Evolutionary conservation across 2,888 invertebrate species (phyloP).

Genomic region (Trichogramma dendrolimi): DNA sequence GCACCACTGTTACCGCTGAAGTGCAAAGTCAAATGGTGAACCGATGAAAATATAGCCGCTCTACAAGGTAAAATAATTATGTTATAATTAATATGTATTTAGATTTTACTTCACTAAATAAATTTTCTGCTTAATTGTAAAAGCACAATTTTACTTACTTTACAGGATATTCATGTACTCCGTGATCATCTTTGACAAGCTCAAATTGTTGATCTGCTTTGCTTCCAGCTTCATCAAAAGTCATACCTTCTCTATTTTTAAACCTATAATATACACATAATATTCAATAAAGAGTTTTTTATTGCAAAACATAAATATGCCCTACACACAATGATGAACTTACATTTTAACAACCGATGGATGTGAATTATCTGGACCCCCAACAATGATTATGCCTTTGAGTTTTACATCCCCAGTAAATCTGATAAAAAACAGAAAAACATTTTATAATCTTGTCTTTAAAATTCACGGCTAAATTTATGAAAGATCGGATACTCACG

Average conservation of each 20-base stretch:
- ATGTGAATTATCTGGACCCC: constrained; percentile 82
- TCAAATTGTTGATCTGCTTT: constrained; percentile 88
- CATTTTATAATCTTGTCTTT: background rate
- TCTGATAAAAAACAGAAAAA: constrained; percentile 42
- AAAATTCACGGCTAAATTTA: background rate
- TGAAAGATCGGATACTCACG: constrained; percentile 56
- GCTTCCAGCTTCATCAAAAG: constrained; percentile 78
- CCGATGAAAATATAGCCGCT: constrained; percentile 86
- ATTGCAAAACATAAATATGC: background rate
- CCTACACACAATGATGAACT: constrained; percentile 49
- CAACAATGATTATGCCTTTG: constrained; percentile 87
- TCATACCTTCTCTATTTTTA: constrained; percentile 91
- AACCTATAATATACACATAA: constrained; percentile 57
- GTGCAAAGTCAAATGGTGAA: constrained; percentile 84
- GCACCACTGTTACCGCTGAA: constrained; percentile 85
- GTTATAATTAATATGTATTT: background rate
- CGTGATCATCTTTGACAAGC: constrained; percentile 72
- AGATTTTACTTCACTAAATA: background rate
- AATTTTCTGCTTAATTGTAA: background rate
- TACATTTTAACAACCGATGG: constrained; percentile 85
- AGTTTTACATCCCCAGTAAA: constrained; percentile 94
- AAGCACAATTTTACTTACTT: constrained; percentile 62
- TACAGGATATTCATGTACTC: constrained; percentile 80
- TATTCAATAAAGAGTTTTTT: constrained; percentile 16
- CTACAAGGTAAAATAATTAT: constrained; percentile 54